Evolutionary conservation across 2,888 invertebrate species (phyloP).

Genomic region (Endotricha flammealis): DNA sequence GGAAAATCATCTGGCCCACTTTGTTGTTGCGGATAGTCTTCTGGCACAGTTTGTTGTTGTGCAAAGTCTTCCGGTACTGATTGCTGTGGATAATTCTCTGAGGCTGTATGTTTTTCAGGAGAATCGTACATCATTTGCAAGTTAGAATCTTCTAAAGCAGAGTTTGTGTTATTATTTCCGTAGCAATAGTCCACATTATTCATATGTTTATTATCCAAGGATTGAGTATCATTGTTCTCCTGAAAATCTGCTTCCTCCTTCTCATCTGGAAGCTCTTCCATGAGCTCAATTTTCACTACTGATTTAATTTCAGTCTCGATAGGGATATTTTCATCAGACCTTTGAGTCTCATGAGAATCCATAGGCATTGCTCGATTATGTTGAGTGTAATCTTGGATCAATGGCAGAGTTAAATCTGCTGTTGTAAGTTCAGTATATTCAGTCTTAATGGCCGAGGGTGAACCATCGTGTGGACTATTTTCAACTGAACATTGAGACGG

Average conservation of each 20-base stretch:
- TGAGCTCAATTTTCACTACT: constrained; percentile 44
- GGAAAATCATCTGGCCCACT: not conserved
- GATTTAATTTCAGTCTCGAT: constrained; percentile 49
- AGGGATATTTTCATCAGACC: constrained; percentile 37
- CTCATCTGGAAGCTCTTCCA: constrained; percentile 46
- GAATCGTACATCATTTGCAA: constrained; percentile 26
- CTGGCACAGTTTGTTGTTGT: constrained; percentile 21
- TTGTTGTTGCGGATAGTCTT: constrained; percentile 16
- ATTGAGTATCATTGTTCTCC: constrained; percentile 30
- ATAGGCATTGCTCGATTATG: constrained; percentile 37
- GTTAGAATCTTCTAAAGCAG: constrained; percentile 23
- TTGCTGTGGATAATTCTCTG: constrained; percentile 21
- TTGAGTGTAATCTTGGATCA: constrained; percentile 51
- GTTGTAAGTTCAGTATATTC: constrained; percentile 71
- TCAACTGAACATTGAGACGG: constrained; percentile 65
- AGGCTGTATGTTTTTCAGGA: constrained; percentile 22
- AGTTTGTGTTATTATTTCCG: constrained; percentile 23
- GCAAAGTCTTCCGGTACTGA: not conserved
- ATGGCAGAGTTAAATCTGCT: constrained; percentile 56
- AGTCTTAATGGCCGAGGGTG: constrained; percentile 53
- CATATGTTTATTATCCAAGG: constrained; percentile 22
- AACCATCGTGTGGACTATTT: constrained; percentile 52
- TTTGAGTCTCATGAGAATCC: constrained; percentile 32
- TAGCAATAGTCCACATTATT: constrained; percentile 34
- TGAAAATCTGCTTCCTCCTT: constrained; percentile 34